phyloP scores from a whole-genome alignment of 2,113 vertebrate genomes.

The Morone saxatilis region DNA sequence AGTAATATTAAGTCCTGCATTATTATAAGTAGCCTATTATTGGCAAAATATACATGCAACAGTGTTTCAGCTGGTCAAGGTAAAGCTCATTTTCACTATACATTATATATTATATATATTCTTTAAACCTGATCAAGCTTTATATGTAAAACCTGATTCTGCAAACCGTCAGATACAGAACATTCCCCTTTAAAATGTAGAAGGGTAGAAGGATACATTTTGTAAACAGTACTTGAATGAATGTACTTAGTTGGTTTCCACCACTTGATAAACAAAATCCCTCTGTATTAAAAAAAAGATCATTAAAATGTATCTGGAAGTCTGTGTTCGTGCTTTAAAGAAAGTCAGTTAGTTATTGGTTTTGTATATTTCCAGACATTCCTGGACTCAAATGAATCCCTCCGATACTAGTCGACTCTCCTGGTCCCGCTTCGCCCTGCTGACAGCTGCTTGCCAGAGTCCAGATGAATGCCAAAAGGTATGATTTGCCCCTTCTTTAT shows the following conservation, averaged over 20 bases:
- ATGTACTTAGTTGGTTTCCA: not conserved
- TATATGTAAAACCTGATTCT: not conserved
- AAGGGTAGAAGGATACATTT: not conserved
- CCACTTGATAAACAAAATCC: not conserved
- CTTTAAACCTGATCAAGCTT: not conserved
- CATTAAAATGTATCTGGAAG: no score
- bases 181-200: not conserved
- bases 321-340: not conserved
- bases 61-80: no score
- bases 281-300: no score
- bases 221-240: not conserved
- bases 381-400: conserved; percentile 41
- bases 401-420: conserved; percentile 34
- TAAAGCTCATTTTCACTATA: not conserved
- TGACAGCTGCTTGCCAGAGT: conserved; percentile 77
- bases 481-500: conserved; percentile 91
- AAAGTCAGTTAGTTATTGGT: not conserved
- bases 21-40: not conserved
- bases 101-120: no score
- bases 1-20: not conserved
- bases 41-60: not conserved
- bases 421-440: conserved; percentile 44
- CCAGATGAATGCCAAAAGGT: conserved; percentile 89
- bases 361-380: conserved; percentile 54
- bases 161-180: not conserved